Evolutionary conservation across 2,888 invertebrate species (phyloP).

Genomic region (Maniola hyperantus): DNA sequence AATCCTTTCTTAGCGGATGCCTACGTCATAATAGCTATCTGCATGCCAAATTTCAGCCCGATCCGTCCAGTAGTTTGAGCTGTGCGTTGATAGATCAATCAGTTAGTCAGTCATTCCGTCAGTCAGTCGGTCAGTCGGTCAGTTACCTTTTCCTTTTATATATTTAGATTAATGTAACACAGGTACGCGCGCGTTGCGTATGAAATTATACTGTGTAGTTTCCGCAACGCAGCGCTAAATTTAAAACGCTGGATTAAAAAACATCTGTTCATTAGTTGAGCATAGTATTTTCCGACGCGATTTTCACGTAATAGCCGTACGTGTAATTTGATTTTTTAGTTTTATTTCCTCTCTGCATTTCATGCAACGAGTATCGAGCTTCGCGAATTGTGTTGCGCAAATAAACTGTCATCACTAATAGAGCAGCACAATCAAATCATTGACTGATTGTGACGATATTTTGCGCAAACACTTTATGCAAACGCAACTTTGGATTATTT

Average conservation of each 20-base stretch:
- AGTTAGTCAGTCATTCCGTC: too few species aligned
- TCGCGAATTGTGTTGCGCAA: conserved; percentile 57
- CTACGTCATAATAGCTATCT: too few species aligned
- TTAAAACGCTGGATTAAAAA: not conserved
- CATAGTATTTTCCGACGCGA: conserved; percentile 2
- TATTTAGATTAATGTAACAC: too few species aligned
- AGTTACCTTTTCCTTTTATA: not conserved
- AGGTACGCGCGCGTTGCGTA: too few species aligned
- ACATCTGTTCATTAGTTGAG: not conserved
- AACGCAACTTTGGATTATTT: conserved; percentile 26
- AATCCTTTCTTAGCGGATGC: too few species aligned
- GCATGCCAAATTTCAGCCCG: too few species aligned
- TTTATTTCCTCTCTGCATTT: conserved; percentile 30
- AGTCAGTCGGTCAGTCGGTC: too few species aligned
- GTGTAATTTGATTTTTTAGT: conserved; percentile 23
- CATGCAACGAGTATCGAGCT: conserved; percentile 38
- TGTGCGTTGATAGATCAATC: too few species aligned
- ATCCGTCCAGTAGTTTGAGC: too few species aligned
- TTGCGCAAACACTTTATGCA: conserved; percentile 29
- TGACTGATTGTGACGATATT: conserved; percentile 41
- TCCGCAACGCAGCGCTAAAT: not conserved
- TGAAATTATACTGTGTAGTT: too few species aligned
- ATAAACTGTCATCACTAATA: conserved; percentile 45
- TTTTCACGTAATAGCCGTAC: conserved; percentile 17
- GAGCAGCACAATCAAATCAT: conserved; percentile 42